Base-by-base conservation (phyloP, 2,113 vertebrate species). In the Onychorhynchus coronatus region DNA sequence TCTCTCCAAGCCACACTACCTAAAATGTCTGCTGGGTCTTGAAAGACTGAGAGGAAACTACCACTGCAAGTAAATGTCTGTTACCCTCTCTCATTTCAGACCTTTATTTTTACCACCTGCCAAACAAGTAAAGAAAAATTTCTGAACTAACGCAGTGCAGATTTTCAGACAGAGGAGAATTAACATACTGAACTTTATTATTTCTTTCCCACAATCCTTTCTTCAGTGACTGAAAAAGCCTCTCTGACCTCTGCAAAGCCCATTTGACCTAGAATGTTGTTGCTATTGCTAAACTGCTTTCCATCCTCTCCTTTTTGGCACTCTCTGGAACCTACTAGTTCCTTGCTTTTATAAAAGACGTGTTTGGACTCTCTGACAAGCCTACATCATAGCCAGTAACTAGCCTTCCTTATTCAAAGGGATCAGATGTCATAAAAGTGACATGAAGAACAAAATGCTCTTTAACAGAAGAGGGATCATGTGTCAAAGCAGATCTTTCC, bases 171-270 rank as follows among this genome's bases (percentile, higher is more conserved):
- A 56, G 22, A 7, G 31, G 25, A 94, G 88, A 76, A 94, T 79
- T 63, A 91, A 53, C 78, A 87, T 76, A 79, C 5, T 76, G 37
- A 59, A 70, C 46, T 42, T 82, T 12, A 91, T 68, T 88, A 85
- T 81, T 91, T 84, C 56, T 87, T 93, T 87, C 70, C 52, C 68
- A 91, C 65, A 91, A 72, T 92, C 52, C 61, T 81, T 89, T 91
- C 53, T 82, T 79, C 71, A 76, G 46, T 14, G 46, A 88, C 71
- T 79, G 55, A 67, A 94, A 85, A 87, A 82, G 75, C 35, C 46
- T 83, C 75, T 90, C n/a, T 73, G 75, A 86, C 27, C 50, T 78
- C 78, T 91, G 35, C 63, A 91, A 87, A 96, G 66, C 59, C 44
- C 41, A 17, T 85, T 16, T 77, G 67, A 86, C 76, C 82, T 77